Base-by-base conservation (phyloP, 1,140 invertebrate species). In the Ceratoteleas bidentatus region DNA sequence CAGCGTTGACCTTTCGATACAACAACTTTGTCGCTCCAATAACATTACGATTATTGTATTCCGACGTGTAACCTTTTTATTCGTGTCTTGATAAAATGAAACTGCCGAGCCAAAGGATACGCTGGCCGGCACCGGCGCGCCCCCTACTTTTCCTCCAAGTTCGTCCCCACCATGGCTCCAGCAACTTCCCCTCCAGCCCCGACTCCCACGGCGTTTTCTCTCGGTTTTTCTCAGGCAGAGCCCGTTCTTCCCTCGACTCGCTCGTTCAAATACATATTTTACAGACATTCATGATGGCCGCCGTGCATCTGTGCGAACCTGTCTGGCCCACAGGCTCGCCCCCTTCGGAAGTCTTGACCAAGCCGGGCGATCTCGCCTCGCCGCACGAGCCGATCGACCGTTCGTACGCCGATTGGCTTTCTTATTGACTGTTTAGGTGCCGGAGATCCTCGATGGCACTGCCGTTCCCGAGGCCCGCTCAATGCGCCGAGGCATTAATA, bases 261-360 rank as follows among this genome's bases (percentile, higher is more conserved):
- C 85, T 81, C 86, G 81, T 83, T 84, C 86, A 87, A 92, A 91
- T 91, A 92, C 91, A 92, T 92, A 92, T 91, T 91, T 92, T 89
- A 92, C 91, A 87, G 89, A 87, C 90, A 91, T 91, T 91, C 91
- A 91, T 92, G 91, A 92, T 92, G 91, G 91, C 90, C 90, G 91
- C 88, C 90, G 87, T 88, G 87, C 90, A 91, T 90, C 90, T 91
- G 89, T 90, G 87, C 88, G 87, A 90, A 91, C 91, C 89, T 90
- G 90, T 89, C 89, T 88, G 86, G 83, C 84, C 78, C 68, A 75
- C 85, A 84, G 80, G 86, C 85, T 89, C 85, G 86, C 81, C 86
- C 85, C 87, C 79, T 84, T 86, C 84, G 68, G n/a, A 45, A 36
- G 43, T 82, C 81, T 73, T 81, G 66, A 75, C 68, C 77, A 79